Conservation (phyloP, 2,113 vertebrate genomes). For the Excalfactoria chinensis region DNA sequence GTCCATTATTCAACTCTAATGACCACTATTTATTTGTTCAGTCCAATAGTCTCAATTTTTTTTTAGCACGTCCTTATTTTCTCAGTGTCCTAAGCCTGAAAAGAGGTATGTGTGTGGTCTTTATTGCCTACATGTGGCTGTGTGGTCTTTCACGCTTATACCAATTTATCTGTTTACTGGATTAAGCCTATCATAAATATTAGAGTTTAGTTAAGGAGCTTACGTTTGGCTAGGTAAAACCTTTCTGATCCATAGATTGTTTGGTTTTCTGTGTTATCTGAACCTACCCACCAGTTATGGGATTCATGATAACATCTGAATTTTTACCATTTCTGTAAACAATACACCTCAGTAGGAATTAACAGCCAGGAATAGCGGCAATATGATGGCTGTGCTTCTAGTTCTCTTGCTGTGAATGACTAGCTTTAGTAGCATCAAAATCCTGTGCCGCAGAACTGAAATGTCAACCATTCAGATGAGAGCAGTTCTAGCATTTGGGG, state of each 20-base stretch:
- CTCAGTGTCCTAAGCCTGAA: background rate
- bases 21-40: slow-evolving; percentile 67
- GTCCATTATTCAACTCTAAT: slow-evolving; percentile 52
- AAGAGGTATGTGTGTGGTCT: slow-evolving; percentile 48
- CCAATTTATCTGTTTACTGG: slow-evolving; percentile 53
- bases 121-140: background rate
- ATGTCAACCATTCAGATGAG: background rate
- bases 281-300: background rate
- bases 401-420: background rate
- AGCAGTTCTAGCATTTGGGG: background rate
- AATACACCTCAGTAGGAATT: background rate
- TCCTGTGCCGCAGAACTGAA: background rate
- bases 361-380: background rate
- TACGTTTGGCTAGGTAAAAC: slow-evolving; percentile 41
- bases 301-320: background rate
- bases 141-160: slow-evolving; percentile 14
- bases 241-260: background rate
- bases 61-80: slow-evolving; percentile 53
- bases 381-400: background rate
- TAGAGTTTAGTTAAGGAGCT: slow-evolving; percentile 26
- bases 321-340: background rate
- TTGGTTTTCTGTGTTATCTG: background rate
- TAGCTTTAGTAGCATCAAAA: background rate
- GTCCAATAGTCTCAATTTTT: slow-evolving; percentile 22
- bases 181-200: slow-evolving; percentile 46